Percentiles rank a stretch among this genome's conserved stretches.
Evolutionary conservation across 2,797 vertebrate genomes (phyloP).

Genomic region (Setipinna tenuifilis): DNA sequence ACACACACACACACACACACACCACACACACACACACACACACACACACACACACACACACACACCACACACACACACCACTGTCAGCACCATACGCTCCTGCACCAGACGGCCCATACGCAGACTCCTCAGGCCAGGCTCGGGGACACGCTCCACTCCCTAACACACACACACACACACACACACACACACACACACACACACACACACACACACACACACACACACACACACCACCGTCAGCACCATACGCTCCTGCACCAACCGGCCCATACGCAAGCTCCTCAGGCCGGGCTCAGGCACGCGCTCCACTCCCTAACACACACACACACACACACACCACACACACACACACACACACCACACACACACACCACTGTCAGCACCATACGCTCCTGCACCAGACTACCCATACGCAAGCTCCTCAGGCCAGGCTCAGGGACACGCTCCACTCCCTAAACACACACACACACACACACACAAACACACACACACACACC

Average conservation of each 20-base stretch:
- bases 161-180: conserved; percentile 57
- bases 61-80: conserved; percentile 60
- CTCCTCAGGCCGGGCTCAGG: conserved; percentile 84
- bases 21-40: conserved; percentile 47
- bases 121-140: conserved; percentile 87
- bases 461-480: too few species aligned
- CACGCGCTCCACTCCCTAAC: conserved; percentile 83
- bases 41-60: too few species aligned
- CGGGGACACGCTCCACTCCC: conserved; percentile 82
- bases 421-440: conserved; percentile 84
- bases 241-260: conserved; percentile 91
- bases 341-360: too few species aligned
- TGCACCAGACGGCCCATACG: conserved; percentile 84
- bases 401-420: conserved; percentile 84
- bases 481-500: too few species aligned
- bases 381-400: conserved; percentile 91
- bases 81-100: conserved; percentile 92
- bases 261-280: conserved; percentile 84
- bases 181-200: too few species aligned
- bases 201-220: too few species aligned
- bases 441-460: conserved; percentile 84
- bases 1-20: background rate
- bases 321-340: too few species aligned
- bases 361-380: conserved; percentile 72
- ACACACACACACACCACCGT: conserved; percentile 73